Conservation (phyloP, 2,888 invertebrate genomes). For the Drosophila anceps region DNA sequence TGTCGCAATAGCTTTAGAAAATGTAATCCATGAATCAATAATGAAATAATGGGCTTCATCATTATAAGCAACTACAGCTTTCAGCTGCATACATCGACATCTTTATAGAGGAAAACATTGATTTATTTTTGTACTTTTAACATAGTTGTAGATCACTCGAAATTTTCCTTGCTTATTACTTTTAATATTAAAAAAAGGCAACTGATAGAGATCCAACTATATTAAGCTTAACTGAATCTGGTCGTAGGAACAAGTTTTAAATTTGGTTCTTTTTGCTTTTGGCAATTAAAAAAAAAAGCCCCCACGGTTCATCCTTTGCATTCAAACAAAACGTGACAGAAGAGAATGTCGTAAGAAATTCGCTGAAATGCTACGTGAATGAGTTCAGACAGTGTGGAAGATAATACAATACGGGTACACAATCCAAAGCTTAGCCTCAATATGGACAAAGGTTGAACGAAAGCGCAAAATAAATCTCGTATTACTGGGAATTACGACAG, state of each 20-base stretch:
- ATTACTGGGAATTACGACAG: constrained; percentile 29
- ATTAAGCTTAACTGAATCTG: neutral
- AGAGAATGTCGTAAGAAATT: constrained; percentile 39
- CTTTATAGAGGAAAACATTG: neutral
- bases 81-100: neutral
- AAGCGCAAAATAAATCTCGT: constrained; percentile 39
- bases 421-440: constrained; percentile 17
- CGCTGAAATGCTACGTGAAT: constrained; percentile 54
- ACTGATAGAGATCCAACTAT: neutral
- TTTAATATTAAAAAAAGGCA: no score
- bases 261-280: neutral
- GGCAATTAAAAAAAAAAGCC: neutral
- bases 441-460: constrained; percentile 30
- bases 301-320: constrained; percentile 18
- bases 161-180: no score
- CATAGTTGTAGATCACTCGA: neutral
- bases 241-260: neutral
- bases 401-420: constrained; percentile 11
- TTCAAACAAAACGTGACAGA: constrained; percentile 49
- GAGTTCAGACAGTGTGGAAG: constrained; percentile 26
- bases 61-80: neutral
- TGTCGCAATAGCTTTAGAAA: neutral
- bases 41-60: no score
- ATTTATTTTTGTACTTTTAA: neutral
- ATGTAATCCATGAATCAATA: constrained; percentile 1